Base-by-base conservation (phyloP, 2,888 invertebrate genomes). In the Zele albiditarsus region DNA sequence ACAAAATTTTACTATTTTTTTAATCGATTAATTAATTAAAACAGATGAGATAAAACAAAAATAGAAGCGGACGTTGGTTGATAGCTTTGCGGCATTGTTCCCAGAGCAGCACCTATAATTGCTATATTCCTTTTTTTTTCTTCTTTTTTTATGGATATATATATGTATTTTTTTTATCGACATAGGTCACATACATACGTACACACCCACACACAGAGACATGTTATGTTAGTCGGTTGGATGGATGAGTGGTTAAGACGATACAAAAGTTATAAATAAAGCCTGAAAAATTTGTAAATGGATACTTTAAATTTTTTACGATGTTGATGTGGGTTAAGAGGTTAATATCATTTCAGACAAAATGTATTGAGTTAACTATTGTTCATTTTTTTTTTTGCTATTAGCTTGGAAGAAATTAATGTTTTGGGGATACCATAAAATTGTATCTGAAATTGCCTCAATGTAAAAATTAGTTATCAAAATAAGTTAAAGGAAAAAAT, bases 241-340 rank as follows among this genome's bases (percentile, higher is more conserved):
- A 87, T 89, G 89, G 89, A 89, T 89, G 89, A 89, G 89, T 89
- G 89, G 88, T 89, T 88, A 88, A 86, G 83, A 86, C 83, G 80
- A 80, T 75, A 78, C 69, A 65, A 62, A 66, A 71, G 70, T 57
- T 58, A 60, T 20, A 68, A 57, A 62, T 53, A 68, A 68, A 68
- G 68, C 31, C 38, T 25, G 46, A 31, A 65, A 62, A 14, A 42
- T 63, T 46, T 20, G 23, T 68, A 68, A 68, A 38, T 60, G n/a
- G 46, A 65, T 8, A 49, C 20, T 53, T 53, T 23, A 8, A 53
- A 53, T n/a, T 53, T 53, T 53, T 20, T 20, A 53, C 53, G 23
- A 53, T 53, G 53, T 20, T 53, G 20, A n/a, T 53, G 20, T 53
- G 8, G 53, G 53, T 53, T 53, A 53, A 10, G 6, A 20, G 53